Evolutionary conservation across 2,797 vertebrate species (phyloP).

Genomic region (Poeciliopsis turneri): DNA sequence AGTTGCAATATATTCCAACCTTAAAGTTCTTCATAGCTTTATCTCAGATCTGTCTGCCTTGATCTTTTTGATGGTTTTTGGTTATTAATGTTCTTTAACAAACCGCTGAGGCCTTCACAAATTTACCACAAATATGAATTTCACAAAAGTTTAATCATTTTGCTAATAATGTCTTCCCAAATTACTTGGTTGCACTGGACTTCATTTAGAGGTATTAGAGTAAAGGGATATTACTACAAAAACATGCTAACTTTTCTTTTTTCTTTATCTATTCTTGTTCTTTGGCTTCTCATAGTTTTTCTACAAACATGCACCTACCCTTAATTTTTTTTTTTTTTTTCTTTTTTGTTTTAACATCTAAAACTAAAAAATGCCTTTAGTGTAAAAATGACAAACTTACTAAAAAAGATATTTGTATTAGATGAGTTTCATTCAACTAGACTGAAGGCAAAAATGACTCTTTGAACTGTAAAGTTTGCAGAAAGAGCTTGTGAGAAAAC

Average conservation of each 20-base stretch:
- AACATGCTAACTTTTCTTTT: neutral
- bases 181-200: neutral
- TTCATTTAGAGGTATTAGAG: neutral
- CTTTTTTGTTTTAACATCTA: no score
- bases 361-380: no score
- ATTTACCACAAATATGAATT: neutral
- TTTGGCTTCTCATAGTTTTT: neutral
- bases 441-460: neutral
- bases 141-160: neutral
- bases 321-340: no score
- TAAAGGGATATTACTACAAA: neutral
- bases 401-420: no score
- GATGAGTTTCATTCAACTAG: no score
- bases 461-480: neutral
- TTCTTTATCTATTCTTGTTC: neutral
- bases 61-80: no score
- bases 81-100: no score
- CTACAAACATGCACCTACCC: no score
- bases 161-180: neutral
- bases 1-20: neutral
- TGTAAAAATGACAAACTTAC: no score
- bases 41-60: no score
- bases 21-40: neutral
- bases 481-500: neutral
- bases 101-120: neutral